Conservation (phyloP, 2,113 vertebrate genomes). For the Hippocampus barbouri region DNA sequence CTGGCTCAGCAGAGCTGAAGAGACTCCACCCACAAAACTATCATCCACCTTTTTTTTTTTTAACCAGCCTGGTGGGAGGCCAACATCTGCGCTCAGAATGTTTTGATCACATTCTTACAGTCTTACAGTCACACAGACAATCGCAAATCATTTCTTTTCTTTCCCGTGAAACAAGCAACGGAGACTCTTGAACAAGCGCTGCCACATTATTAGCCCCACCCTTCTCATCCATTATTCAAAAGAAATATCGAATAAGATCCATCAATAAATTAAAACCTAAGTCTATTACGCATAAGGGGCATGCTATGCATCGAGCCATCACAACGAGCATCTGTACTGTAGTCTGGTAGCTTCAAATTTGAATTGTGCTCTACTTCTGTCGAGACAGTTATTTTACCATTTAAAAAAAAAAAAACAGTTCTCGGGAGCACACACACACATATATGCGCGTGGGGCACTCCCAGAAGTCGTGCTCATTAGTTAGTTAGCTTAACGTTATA, state of each 20-base stretch:
- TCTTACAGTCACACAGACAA: constrained; percentile 37
- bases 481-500: constrained; percentile 40
- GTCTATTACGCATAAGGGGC: constrained; percentile 33
- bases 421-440: background rate
- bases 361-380: constrained; percentile 51
- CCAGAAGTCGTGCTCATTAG: constrained; percentile 37
- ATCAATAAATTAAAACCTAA: constrained; percentile 10
- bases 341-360: constrained; percentile 42
- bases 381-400: constrained; percentile 56
- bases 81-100: constrained; percentile 8
- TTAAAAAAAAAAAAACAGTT: constrained; percentile 12
- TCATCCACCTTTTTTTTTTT: constrained; percentile 28
- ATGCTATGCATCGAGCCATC: constrained; percentile 62
- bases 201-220: constrained; percentile 30
- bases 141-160: constrained; percentile 25
- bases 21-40: constrained; percentile 11
- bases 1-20: constrained; percentile 49
- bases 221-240: constrained; percentile 40
- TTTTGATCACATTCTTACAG: constrained; percentile 4
- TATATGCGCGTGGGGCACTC: constrained; percentile 49
- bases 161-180: constrained; percentile 6
- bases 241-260: constrained; percentile 31
- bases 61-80: background rate
- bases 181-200: constrained; percentile 30
- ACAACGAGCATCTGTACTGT: constrained; percentile 48